Evolutionary conservation across 2,797 vertebrate genomes (phyloP).

Genomic region (Lacerta bilineata): DNA sequence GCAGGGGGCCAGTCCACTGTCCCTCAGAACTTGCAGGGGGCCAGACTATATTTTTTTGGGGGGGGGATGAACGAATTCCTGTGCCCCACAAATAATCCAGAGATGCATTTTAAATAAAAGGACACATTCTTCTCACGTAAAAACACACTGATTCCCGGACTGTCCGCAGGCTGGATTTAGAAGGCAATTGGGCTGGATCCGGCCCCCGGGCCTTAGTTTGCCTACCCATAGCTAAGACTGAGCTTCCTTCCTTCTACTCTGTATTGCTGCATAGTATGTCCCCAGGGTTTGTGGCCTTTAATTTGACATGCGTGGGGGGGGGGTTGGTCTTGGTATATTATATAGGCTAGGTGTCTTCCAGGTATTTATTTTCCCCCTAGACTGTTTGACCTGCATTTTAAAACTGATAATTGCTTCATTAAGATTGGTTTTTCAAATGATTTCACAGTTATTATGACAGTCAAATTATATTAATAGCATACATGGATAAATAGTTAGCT

Average conservation of each 20-base stretch:
- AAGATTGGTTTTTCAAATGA: background rate
- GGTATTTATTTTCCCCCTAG: background rate
- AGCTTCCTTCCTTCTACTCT: background rate
- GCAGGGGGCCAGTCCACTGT: too few species aligned
- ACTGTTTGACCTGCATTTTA: background rate
- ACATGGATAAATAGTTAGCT: background rate
- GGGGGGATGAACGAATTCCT: too few species aligned
- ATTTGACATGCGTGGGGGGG: background rate
- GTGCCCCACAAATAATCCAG: too few species aligned
- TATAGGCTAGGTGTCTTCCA: background rate
- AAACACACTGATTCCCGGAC: too few species aligned
- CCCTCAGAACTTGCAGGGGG: too few species aligned
- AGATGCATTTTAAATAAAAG: too few species aligned
- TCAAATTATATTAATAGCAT: background rate
- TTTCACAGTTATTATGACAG: background rate
- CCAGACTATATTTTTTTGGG: too few species aligned
- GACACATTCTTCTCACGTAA: too few species aligned
- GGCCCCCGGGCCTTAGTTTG: too few species aligned
- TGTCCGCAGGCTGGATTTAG: too few species aligned
- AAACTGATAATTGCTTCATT: conserved; percentile 8
- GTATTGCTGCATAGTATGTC: background rate
- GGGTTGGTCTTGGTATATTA: background rate
- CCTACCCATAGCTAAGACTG: background rate
- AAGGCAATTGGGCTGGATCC: too few species aligned
- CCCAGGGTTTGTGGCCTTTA: background rate